Percentiles rank a stretch among this genome's conserved stretches.
Evolutionary conservation across 2,888 invertebrate species (phyloP).

Genomic region (Neoascia interrupta): DNA sequence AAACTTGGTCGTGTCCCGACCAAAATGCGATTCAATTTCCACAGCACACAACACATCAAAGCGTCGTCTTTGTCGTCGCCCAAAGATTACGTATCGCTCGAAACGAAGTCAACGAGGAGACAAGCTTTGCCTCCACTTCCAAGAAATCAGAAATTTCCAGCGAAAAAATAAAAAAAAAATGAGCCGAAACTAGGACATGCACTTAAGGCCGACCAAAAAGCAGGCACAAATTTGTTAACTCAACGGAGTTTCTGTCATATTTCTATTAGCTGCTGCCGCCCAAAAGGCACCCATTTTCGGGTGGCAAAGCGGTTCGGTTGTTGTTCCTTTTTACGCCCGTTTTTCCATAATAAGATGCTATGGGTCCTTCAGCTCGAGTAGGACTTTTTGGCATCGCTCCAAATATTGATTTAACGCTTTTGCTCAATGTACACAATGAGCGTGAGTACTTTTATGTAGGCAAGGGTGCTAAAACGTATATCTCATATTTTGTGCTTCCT

Average conservation of each 20-base stretch:
- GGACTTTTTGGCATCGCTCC: conserved; percentile 37
- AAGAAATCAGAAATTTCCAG: conserved; percentile 33
- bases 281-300: conserved; percentile 43
- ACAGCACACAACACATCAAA: conserved; percentile 18
- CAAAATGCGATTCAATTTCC: conserved; percentile 25
- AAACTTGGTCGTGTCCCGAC: conserved; percentile 9
- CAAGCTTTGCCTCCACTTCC: neutral
- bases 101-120: conserved; percentile 1
- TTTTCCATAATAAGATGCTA: conserved; percentile 51
- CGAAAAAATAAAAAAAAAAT: neutral
- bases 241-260: conserved; percentile 58
- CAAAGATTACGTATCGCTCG: neutral
- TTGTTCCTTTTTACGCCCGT: neutral
- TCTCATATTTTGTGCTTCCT: conserved; percentile 37
- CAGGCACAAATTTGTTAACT: conserved; percentile 59
- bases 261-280: conserved; percentile 57
- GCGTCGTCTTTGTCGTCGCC: too few relatives aligned
- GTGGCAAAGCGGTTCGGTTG: neutral
- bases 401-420: conserved; percentile 45
- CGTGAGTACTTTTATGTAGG: conserved; percentile 7
- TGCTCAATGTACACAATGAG: conserved; percentile 29
- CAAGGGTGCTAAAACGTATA: conserved; percentile 47
- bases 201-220: conserved; percentile 46
- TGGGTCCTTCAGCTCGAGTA: conserved; percentile 1
- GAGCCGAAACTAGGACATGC: conserved; percentile 56